Base-by-base conservation (phyloP, 2,113 vertebrate species). In the Indri indri region DNA sequence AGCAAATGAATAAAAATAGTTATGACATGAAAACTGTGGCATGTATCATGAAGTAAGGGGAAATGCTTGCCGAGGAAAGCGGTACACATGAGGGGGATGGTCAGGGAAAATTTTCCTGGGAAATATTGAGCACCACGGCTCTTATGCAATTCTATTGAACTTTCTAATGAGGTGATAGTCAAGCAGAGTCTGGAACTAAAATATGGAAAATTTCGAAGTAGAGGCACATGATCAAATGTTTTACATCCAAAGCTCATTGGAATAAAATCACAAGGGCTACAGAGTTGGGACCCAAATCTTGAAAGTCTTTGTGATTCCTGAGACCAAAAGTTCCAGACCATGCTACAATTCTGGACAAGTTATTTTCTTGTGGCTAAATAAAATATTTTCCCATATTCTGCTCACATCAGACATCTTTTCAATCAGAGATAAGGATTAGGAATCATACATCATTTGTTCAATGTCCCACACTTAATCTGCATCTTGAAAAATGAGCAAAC, bases 31-130 rank as follows among this genome's bases (percentile, higher is more conserved):
- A 16, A 50, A 6, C 20, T 23, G 23, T 12, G 22, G 1, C 12
- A 4, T 3, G 2, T 6, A 42, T 4, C 17, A 1, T 9, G 25
- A 4, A 22, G 30, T 9, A 23, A 34, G 14, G 20, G 8, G 9
- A 20, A 6, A 3, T 3, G n/a, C n/a, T n/a, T 9, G 45, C 32
- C 6, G 23, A 79, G 18, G 14, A 42, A 2, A 52, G 54, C 0
- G 5, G 1, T 50, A 7, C 0, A 0, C 6, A 6, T 3, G 25
- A 30, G 7, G 22, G 2, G 2, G 5, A 4, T 2, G 6, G 77
- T 45, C 40, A 59, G 8, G 11, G 40, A 22, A 54, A 0, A 12
- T 13, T 0, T 34, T 14, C 25, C 92, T 66, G 1, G 42, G 14
- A 59, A 50, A 30, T 59, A 22, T 17, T 27, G 11, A 82, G 13